Percentiles rank a stretch among this genome's conserved stretches.
Conservation (phyloP, 2,888 invertebrate species). For the Leptogaster cylindrica region DNA sequence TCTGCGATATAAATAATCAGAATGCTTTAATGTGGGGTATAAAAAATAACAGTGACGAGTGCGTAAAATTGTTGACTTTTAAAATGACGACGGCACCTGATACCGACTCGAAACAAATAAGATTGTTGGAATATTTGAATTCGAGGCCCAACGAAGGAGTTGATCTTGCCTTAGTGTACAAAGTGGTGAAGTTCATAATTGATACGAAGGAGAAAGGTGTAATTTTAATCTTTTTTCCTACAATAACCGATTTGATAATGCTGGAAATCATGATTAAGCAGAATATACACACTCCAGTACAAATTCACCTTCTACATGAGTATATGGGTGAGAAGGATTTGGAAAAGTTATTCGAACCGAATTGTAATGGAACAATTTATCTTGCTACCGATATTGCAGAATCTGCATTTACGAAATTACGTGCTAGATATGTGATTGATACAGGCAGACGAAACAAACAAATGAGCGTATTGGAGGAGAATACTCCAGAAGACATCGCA, state of each 20-base stretch:
- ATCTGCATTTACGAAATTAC: slow-evolving; percentile 88
- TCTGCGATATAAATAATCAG: slow-evolving; percentile 47
- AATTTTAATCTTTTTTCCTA: slow-evolving; percentile 86
- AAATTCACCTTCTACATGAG: slow-evolving; percentile 81
- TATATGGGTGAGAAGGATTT: slow-evolving; percentile 87
- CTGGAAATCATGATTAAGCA: slow-evolving; percentile 69
- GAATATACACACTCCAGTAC: slow-evolving; percentile 63
- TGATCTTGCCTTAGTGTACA: slow-evolving; percentile 73
- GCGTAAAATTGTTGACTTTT: neutral
- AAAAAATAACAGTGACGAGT: neutral
- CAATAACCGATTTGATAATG: slow-evolving; percentile 87
- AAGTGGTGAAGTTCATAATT: slow-evolving; percentile 66
- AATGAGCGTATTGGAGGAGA: neutral
- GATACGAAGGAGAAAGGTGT: slow-evolving; percentile 68
- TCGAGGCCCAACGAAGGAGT: slow-evolving; percentile 58
- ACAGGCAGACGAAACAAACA: slow-evolving; percentile 64
- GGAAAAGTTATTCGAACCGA: slow-evolving; percentile 68
- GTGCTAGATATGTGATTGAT: slow-evolving; percentile 90
- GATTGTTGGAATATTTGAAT: neutral
- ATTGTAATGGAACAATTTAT: slow-evolving; percentile 76
- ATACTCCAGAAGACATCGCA: slow-evolving; percentile 39
- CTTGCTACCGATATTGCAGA: slow-evolving; percentile 93
- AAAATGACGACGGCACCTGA: neutral
- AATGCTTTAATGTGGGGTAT: neutral
- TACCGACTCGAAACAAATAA: neutral